These are phyloP conservation scores for Nymphicus hollandicus DNA, from an alignment of 2,113 vertebrate genomes.

Conservation along the genomic window DNA sequence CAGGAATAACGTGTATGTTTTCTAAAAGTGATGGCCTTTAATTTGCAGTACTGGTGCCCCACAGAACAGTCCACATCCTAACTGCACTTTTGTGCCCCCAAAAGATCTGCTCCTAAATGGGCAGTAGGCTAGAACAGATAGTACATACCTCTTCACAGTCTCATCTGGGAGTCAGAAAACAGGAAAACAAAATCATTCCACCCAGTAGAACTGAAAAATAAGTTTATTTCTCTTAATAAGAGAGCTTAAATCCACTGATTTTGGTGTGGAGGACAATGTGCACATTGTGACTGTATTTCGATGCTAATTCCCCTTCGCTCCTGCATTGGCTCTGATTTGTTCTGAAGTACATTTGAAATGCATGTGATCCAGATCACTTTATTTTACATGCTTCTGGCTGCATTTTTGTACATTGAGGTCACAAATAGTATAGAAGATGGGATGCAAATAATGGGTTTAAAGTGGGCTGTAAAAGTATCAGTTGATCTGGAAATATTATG, in stretches of 20 bases:
- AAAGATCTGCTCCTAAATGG: neutral
- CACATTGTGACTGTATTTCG: neutral
- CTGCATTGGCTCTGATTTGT: neutral
- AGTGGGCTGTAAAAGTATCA: neutral
- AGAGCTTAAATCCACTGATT: neutral
- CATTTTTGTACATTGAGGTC: neutral
- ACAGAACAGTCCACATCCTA: neutral
- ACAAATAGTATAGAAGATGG: neutral
- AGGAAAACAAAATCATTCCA: neutral
- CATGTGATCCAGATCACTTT: neutral
- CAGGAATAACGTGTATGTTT: neutral
- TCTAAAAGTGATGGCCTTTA: neutral
- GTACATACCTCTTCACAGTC: neutral
- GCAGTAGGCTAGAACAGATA: neutral
- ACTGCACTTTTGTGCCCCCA: rapidly evolving
- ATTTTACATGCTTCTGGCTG: neutral
- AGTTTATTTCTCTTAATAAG: neutral
- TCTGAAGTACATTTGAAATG: neutral
- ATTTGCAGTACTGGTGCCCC: neutral
- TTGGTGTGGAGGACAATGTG: neutral
- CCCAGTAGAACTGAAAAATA: neutral
- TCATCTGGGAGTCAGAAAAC: neutral
- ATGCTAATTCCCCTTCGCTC: neutral
- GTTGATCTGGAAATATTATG: neutral
- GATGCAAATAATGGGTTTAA: neutral